phyloP scores from a whole-genome alignment of 2,797 vertebrate species.

The Glyptemys insculpta region DNA sequence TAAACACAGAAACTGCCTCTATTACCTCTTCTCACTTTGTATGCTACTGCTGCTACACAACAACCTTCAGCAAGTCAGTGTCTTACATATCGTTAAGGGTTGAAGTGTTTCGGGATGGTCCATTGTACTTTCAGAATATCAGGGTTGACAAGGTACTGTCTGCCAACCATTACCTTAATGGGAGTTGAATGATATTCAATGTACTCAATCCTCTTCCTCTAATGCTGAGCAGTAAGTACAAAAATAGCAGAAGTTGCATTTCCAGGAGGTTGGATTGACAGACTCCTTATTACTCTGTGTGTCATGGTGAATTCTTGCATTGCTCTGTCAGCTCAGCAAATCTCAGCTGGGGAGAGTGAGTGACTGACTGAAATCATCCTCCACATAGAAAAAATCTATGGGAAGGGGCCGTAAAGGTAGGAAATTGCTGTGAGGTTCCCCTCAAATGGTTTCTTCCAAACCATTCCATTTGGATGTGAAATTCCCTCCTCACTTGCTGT shows the following conservation, averaged over 20 bases:
- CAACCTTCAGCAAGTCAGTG: conserved; percentile 45
- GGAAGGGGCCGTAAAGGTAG: rapidly evolving
- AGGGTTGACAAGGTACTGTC: conserved; percentile 39
- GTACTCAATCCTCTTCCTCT: conserved; percentile 11
- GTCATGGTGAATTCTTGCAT: background rate
- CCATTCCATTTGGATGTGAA: background rate
- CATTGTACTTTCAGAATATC: conserved; percentile 52
- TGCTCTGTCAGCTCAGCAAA: conserved; percentile 15
- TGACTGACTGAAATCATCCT: background rate
- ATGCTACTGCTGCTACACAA: conserved; percentile 10
- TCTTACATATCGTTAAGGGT: conserved; percentile 37
- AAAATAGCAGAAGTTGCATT: conserved; percentile 51
- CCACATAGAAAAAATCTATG: background rate
- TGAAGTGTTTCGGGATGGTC: conserved; percentile 58
- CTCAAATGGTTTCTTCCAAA: background rate
- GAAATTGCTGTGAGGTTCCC: background rate
- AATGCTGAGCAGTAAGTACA: conserved; percentile 47
- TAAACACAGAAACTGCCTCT: conserved; percentile 26
- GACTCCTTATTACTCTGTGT: conserved; percentile 32
- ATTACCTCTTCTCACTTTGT: conserved; percentile 3
- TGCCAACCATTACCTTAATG: conserved; percentile 66
- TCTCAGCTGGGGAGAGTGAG: background rate
- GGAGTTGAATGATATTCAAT: conserved; percentile 61
- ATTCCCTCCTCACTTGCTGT: background rate
- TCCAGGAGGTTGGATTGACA: conserved; percentile 46